These are phyloP conservation scores for Pipistrellus pipistrellus DNA, from an alignment of 2,797 vertebrate species.

Conservation along the genomic window DNA sequence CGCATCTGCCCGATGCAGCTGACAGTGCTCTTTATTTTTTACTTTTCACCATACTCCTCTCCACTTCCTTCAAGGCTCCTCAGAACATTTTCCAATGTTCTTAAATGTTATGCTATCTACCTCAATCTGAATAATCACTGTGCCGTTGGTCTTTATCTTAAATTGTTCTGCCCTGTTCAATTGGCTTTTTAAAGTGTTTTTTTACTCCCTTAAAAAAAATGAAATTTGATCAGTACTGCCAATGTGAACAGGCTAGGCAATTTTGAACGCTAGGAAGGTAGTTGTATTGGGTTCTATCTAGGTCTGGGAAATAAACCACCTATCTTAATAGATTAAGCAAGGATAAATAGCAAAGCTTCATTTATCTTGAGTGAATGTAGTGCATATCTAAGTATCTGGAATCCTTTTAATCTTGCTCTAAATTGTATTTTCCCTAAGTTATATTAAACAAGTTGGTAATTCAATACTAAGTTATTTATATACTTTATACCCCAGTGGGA, in stretches of 20 bases:
- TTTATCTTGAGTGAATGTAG: neutral
- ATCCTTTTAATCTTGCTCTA: slow-evolving; percentile 11
- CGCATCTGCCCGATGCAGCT: neutral
- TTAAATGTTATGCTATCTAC: neutral
- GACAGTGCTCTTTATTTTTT: neutral
- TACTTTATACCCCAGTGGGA: neutral
- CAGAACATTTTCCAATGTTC: slow-evolving; percentile 5
- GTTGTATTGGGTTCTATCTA: slow-evolving; percentile 46
- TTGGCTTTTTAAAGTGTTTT: slow-evolving; percentile 30
- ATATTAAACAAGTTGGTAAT: neutral
- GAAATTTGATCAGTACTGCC: slow-evolving; percentile 28
- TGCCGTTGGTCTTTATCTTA: neutral
- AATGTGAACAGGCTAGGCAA: slow-evolving; percentile 31
- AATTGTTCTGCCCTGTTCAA: neutral
- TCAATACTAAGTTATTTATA: neutral
- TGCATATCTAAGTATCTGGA: neutral
- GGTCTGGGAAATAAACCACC: neutral
- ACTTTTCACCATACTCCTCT: neutral
- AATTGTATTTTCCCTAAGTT: slow-evolving; percentile 32
- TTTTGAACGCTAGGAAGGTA: slow-evolving; percentile 22
- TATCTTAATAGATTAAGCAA: neutral
- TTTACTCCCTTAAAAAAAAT: neutral
- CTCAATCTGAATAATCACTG: neutral
- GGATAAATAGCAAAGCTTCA: neutral
- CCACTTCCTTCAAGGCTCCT: neutral